Percentiles rank a stretch among this genome's conserved stretches.
Conservation (phyloP, 2,888 invertebrate species). For the Trichopoda pennipes region DNA sequence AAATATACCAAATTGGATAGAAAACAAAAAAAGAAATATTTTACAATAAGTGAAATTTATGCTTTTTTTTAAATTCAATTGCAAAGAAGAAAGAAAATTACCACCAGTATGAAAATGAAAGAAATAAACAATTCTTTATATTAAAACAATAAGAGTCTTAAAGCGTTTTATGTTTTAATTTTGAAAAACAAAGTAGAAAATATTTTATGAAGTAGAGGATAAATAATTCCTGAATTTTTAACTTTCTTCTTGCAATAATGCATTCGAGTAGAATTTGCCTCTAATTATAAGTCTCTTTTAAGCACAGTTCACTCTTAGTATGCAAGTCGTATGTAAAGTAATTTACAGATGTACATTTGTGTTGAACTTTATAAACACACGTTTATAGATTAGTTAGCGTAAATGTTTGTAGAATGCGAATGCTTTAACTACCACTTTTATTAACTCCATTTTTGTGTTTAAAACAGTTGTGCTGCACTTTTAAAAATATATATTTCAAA, state of each 20-base stretch:
- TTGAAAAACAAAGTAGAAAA: not conserved
- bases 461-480: too few species aligned
- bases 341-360: not conserved
- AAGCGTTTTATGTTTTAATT: not conserved
- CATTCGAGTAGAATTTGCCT: not conserved
- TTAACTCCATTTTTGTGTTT: too few species aligned
- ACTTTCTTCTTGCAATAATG: not conserved
- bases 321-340: not conserved
- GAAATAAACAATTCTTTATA: not conserved
- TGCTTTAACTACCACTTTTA: too few species aligned
- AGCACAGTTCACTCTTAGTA: not conserved
- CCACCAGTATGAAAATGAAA: not conserved
- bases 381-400: not conserved
- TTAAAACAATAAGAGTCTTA: not conserved
- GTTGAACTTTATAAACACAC: not conserved
- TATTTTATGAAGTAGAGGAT: not conserved
- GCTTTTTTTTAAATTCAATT: not conserved
- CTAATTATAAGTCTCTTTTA: not conserved
- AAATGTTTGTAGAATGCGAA: too few species aligned
- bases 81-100: constrained; percentile 9
- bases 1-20: not conserved
- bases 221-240: not conserved
- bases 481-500: too few species aligned
- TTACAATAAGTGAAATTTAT: not conserved
- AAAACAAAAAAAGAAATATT: not conserved